Evolutionary conservation across 1,140 invertebrate species (phyloP).

Genomic region (Yoshiicerus persimilis): DNA sequence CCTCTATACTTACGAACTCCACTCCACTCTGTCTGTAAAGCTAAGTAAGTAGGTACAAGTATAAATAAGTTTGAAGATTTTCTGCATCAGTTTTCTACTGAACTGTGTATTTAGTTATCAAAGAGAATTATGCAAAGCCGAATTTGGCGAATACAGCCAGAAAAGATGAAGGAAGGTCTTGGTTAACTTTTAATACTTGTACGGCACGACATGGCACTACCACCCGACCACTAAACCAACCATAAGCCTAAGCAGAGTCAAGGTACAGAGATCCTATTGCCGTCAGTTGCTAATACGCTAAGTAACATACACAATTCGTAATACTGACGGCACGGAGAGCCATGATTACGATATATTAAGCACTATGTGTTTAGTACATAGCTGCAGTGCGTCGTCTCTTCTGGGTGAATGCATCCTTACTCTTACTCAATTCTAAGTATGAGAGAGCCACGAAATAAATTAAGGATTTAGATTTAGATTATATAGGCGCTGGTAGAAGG

Average conservation of each 20-base stretch:
- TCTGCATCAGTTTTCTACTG: neutral
- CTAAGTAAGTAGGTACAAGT: neutral
- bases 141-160: neutral
- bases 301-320: neutral
- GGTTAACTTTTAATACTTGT: neutral
- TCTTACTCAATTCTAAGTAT: neutral
- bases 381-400: neutral
- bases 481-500: neutral
- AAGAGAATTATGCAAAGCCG: neutral
- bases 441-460: neutral
- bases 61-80: neutral
- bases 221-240: neutral
- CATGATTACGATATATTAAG: neutral
- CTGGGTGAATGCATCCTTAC: neutral
- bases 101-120: neutral
- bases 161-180: neutral
- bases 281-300: neutral
- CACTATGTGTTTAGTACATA: neutral
- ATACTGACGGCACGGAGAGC: neutral
- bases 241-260: neutral
- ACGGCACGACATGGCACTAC: neutral
- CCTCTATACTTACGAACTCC: no score
- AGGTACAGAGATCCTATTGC: neutral
- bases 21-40: neutral
- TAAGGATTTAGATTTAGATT: neutral